Evolutionary conservation across 1,140 invertebrate species (phyloP).

Genomic region (Eueides isabella): DNA sequence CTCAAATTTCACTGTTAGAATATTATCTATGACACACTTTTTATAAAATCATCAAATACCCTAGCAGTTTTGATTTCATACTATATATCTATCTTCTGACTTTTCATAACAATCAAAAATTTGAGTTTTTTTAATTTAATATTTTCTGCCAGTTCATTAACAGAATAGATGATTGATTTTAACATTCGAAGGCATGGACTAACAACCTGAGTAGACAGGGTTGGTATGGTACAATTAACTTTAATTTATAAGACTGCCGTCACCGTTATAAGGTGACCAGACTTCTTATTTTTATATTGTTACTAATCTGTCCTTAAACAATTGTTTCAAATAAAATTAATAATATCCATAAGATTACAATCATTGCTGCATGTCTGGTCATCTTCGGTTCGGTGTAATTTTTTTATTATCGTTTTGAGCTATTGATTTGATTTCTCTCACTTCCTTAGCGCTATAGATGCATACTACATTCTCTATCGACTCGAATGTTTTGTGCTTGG

Average conservation of each 20-base stretch:
- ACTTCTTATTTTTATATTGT: slow-evolving; percentile 58
- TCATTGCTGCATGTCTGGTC: slow-evolving; percentile 81
- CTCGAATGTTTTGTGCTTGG: slow-evolving; percentile 74
- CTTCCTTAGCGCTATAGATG: slow-evolving; percentile 63
- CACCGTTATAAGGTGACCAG: slow-evolving; percentile 77
- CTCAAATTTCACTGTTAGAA: not conserved
- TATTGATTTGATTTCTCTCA: slow-evolving; percentile 52
- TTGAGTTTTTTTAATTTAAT: slow-evolving; percentile 27
- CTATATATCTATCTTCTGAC: slow-evolving; percentile 20
- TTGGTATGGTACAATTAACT: slow-evolving; percentile 57
- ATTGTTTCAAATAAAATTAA: slow-evolving; percentile 6
- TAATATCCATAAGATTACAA: slow-evolving; percentile 39
- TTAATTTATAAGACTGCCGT: slow-evolving; percentile 64
- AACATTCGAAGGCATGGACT: slow-evolving; percentile 64
- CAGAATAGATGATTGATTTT: slow-evolving; percentile 40
- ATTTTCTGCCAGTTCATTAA: slow-evolving; percentile 39
- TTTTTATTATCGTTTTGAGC: slow-evolving; percentile 55
- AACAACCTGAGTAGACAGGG: slow-evolving; percentile 75
- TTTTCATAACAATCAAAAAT: slow-evolving; percentile 19
- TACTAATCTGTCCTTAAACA: slow-evolving; percentile 24
- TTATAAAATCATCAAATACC: slow-evolving; percentile 17
- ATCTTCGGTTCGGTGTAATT: slow-evolving; percentile 61
- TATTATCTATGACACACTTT: not conserved
- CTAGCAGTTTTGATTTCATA: slow-evolving; percentile 20
- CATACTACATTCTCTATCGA: slow-evolving; percentile 62